Evolutionary conservation across 2,113 vertebrate genomes (phyloP), one percentile per base, ranked within the genome.

Genomic region (Leucopsar rothschildi): DNA sequence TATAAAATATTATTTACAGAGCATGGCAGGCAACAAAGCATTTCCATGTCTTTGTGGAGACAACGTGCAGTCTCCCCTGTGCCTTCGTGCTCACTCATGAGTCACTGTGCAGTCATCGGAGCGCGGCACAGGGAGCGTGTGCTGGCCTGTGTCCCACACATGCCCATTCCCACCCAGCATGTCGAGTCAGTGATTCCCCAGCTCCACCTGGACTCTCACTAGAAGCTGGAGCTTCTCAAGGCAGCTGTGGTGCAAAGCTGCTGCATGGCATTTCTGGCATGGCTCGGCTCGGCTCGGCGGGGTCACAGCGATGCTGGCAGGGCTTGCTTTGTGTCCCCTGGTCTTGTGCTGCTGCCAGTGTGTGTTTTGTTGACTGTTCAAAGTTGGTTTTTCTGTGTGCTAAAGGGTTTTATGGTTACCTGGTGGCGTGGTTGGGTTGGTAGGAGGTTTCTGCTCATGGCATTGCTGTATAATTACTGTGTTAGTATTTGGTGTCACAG

Each of bases 131-230:
- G 7, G 7, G 39, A 52, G 37, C 1, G 3, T 60, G n/a, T 60
- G 50, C 19, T 52, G 60, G 64, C 88, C 2, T 0, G 1, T n/a
- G 37, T 71, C 82, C 81, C 57, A 23, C 45, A 5, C 44, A 23
- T 71, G 70, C 35, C 73, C 86, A 9, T 81, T 28, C 4, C 61
- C 77, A 33, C 61, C 2, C 0, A 44, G 21, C 35, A 5, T 6
- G 10, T 31, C 0, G 12, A 68, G 73, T 49, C 84, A 57, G 57
- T 2, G 12, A 53, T 92, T 94, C 82, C 73, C 35, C 89, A 89
- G 63, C 93, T 92, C 94, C 94, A 39, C 80, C 78, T 65, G 57
- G 72, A 65, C 82, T 95, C 88, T 93, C 76, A 56, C 42, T 93
- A 12, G 50, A 25, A 33, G 5, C 76, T 82, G 2, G 1, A 33